Evolutionary conservation across 2,113 vertebrate species (phyloP).

Genomic region (Nothoprocta perdicaria): DNA sequence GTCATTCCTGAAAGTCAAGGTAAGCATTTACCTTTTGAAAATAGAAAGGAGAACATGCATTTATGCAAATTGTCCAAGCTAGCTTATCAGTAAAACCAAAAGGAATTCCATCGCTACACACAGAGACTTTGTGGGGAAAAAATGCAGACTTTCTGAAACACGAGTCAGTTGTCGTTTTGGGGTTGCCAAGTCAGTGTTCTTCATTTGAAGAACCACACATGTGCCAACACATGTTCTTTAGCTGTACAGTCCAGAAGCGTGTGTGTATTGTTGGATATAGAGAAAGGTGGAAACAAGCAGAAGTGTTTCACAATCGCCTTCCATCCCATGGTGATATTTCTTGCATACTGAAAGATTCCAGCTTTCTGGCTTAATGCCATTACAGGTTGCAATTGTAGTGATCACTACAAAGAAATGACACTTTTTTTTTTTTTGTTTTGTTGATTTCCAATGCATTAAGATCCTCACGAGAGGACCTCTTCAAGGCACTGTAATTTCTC

Average conservation of each 20-base stretch:
- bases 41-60: neutral
- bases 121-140: neutral
- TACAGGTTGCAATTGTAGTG: neutral
- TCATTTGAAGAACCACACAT: too few species aligned
- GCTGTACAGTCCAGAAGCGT: neutral
- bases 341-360: neutral
- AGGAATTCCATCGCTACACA: too few species aligned
- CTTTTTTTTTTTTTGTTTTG: neutral
- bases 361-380: neutral
- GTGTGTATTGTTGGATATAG: accelerated
- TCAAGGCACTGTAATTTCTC: neutral
- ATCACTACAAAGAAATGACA: neutral
- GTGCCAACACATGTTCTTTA: neutral
- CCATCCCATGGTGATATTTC: neutral
- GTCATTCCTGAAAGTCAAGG: neutral
- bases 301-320: neutral
- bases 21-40: neutral
- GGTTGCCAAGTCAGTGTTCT: neutral
- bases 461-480: neutral
- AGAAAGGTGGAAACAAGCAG: neutral
- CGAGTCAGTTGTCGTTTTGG: neutral
- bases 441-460: neutral
- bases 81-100: neutral
- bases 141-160: neutral
- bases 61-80: neutral